These are phyloP conservation scores for Typhlomys cinereus DNA, from an alignment of 2,113 vertebrate genomes.

Conservation along the genomic window DNA sequence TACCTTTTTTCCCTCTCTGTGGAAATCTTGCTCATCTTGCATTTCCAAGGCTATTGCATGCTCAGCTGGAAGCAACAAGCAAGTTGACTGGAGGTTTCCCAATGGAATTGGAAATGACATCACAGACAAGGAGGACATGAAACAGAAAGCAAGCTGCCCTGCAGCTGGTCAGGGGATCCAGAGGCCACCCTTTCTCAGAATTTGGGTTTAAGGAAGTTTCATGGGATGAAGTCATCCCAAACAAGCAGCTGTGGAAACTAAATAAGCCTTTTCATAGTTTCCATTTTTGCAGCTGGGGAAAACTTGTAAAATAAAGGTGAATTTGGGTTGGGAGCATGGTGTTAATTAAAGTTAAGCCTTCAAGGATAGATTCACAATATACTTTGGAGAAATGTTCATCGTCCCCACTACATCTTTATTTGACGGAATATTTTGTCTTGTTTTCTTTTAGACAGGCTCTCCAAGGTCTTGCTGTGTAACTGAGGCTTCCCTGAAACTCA, in stretches of 20 bases:
- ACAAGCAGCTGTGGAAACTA: conserved; percentile 55
- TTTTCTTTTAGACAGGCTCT: background rate
- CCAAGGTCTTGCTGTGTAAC: background rate
- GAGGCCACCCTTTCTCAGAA: conserved; percentile 12
- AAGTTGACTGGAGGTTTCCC: background rate
- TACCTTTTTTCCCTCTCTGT: background rate
- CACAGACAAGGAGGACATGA: background rate
- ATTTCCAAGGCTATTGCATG: conserved; percentile 12
- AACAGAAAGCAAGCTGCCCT: background rate
- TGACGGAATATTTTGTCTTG: background rate
- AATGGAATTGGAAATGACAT: background rate
- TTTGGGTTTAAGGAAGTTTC: conserved; percentile 41
- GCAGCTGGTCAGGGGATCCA: background rate
- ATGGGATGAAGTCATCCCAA: conserved; percentile 49
- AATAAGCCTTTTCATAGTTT: conserved; percentile 50
- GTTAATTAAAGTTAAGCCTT: conserved; percentile 25
- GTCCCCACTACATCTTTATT: background rate
- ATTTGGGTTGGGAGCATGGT: conserved; percentile 3
- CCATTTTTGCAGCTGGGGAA: conserved; percentile 43
- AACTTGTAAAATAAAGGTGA: conserved; percentile 44
- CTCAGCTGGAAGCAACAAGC: conserved; percentile 22
- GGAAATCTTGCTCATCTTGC: background rate
- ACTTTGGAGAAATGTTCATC: conserved; percentile 26
- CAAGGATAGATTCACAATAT: conserved; percentile 7
- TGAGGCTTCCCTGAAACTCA: background rate